Evolutionary conservation across 2,888 invertebrate species (phyloP).

Genomic region (Ernsta delagoae): DNA sequence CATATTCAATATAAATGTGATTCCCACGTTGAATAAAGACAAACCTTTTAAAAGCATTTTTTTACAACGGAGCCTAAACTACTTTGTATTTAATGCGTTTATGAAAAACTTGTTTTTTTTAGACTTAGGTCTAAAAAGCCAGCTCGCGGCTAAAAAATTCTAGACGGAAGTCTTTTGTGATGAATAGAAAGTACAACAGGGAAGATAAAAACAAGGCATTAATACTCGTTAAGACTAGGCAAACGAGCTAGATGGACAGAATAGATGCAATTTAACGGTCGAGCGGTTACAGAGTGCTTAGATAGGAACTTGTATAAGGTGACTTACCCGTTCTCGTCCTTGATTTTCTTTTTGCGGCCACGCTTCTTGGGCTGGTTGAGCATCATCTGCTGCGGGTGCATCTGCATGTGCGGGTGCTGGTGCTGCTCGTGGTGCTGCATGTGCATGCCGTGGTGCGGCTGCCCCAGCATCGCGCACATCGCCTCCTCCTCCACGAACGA

Average conservation of each 20-base stretch:
- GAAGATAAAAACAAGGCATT: constrained; percentile 21
- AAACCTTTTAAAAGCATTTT: neutral
- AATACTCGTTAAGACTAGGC: constrained; percentile 23
- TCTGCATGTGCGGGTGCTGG: constrained; percentile 60
- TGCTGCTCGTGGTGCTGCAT: constrained; percentile 69
- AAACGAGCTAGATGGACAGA: constrained; percentile 23
- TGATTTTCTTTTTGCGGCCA: constrained; percentile 94
- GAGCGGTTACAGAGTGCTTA: neutral
- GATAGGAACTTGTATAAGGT: neutral
- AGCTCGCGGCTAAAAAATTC: constrained; percentile 13
- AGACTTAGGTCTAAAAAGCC: constrained; percentile 20
- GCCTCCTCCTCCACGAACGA: constrained; percentile 93
- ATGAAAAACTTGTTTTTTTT: constrained; percentile 16
- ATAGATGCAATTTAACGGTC: constrained; percentile 26
- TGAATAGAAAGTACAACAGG: constrained; percentile 35
- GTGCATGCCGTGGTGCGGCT: constrained; percentile 56
- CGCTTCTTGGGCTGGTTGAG: constrained; percentile 90
- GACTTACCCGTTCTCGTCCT: constrained; percentile 86
- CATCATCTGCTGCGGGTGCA: constrained; percentile 74
- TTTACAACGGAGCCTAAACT: neutral
- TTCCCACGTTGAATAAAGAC: neutral
- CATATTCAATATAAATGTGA: neutral
- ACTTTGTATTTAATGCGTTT: neutral
- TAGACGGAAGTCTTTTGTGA: constrained; percentile 28
- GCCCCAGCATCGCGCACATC: constrained; percentile 84